A percentile compares a stretch with the other conserved stretches of the same genome.
phyloP scores from a whole-genome alignment of 2,113 vertebrate species.

The Benitochromis conjunctus region DNA sequence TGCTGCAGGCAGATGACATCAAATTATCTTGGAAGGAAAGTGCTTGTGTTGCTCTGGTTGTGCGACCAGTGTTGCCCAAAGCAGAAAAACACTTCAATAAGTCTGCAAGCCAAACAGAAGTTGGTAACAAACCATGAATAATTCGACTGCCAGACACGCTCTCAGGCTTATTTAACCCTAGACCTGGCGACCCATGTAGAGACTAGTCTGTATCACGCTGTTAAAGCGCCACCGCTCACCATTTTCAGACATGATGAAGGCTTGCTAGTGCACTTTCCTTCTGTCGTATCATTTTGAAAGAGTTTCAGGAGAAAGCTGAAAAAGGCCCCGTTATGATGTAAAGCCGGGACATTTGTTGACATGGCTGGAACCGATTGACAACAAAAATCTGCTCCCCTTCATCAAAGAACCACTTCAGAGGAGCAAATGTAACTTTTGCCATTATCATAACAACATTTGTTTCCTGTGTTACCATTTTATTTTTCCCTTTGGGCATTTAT shows the following conservation, averaged over 20 bases:
- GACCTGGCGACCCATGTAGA: not conserved
- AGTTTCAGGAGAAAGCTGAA: not conserved
- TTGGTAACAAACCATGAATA: not conserved
- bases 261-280: not conserved
- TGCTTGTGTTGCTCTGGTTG: not conserved
- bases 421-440: no score
- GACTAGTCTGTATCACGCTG: fast-evolving
- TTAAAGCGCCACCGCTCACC: not conserved
- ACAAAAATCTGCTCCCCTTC: no score
- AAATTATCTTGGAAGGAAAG: not conserved
- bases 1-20: not conserved
- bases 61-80: not conserved
- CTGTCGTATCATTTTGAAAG: not conserved
- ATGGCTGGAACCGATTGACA: not conserved
- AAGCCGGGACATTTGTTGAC: not conserved
- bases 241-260: fast-evolving
- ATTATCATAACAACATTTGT: no score
- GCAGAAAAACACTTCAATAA: not conserved
- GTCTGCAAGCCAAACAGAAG: not conserved
- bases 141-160: not conserved
- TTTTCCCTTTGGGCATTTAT: not conserved
- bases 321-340: fast-evolving
- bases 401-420: no score
- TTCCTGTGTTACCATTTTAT: fast-evolving
- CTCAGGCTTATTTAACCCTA: not conserved